Evolutionary conservation across 2,113 vertebrate species (phyloP), one percentile per base, ranked within the genome.

Genomic region (Oenanthe oenanthe): DNA sequence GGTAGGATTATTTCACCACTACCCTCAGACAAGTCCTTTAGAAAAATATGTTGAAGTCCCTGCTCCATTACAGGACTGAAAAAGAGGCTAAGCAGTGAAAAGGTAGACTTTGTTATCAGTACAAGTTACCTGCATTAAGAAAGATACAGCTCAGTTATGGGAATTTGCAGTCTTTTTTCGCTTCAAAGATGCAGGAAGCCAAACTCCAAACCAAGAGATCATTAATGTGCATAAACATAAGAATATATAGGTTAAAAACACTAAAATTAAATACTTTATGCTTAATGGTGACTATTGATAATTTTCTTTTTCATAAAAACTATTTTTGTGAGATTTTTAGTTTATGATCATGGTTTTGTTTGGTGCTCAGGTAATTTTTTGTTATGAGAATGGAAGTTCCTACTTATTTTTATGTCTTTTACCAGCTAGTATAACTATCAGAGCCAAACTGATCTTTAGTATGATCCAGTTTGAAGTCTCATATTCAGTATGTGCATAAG

Each of bases 171-270:
- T 15, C 7, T 34, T 26, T 8, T 54, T 20, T 7, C 18, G 45
- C 57, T 85, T 48, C 13, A 22, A 61, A 83, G 17, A 56, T 34
- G 3, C 2, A 76, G 31, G 29, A 56, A 68, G 3, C 6, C 32
- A 67, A 66, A 32, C 5, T 36, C 9, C 19, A 75, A 67, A 66
- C 3, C 12, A 10, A 48, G 47, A 48, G 10, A 36, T 24, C 24
- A 67, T 40, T 70, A 32, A 40, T 36, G 2, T 31, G 5, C 3
- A 14, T 40, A 40, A 77, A 34, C 5, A 68, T 29, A 38, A 3
- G 0, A 38, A 71, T 40, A 88, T 18, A 36, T 10, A 28, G 1
- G 1, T 6, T 71, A 32, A 61, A 50, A 42, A 15, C 0, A 1
- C 4, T 32, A 24, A 65, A 21, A 50, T 36, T 31, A 78, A 75